A percentile compares a stretch with the other conserved stretches of the same genome.
Evolutionary conservation across 2,888 invertebrate species (phyloP).

Genomic region (Bembecia ichneumoniformis): DNA sequence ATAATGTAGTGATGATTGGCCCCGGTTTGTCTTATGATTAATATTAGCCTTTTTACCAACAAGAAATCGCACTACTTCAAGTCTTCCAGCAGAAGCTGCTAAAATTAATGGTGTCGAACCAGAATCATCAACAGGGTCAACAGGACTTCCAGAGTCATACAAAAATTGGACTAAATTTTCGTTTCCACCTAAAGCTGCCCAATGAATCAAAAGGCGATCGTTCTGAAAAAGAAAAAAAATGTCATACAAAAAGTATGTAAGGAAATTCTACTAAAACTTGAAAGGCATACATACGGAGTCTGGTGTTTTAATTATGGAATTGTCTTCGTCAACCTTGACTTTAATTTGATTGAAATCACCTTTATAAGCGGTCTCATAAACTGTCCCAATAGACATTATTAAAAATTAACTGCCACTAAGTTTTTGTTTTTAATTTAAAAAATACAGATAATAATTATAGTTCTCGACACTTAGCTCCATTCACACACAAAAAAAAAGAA

Average conservation of each 20-base stretch:
- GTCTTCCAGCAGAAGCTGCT: constrained; percentile 83
- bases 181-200: constrained; percentile 86
- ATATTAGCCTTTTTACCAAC: constrained; percentile 79
- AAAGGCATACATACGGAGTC: constrained; percentile 38
- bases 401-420: not conserved
- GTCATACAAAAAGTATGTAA: not conserved
- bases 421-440: not conserved
- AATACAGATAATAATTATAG: too few relatives aligned
- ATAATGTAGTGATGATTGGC: constrained; percentile 87
- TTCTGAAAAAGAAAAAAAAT: constrained; percentile 65
- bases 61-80: constrained; percentile 76
- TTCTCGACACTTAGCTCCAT: too few relatives aligned
- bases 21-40: constrained; percentile 79
- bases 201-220: constrained; percentile 80
- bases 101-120: constrained; percentile 84
- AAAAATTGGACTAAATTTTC: constrained; percentile 79
- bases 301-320: constrained; percentile 27
- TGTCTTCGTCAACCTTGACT: constrained; percentile 72
- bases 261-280: not conserved
- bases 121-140: constrained; percentile 82
- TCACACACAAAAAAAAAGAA: too few relatives aligned
- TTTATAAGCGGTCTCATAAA: constrained; percentile 79
- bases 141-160: constrained; percentile 75
- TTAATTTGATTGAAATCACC: constrained; percentile 80
- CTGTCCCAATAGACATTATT: constrained; percentile 54